Conservation (phyloP, 1,140 invertebrate genomes). For the Drosophila mayri region DNA sequence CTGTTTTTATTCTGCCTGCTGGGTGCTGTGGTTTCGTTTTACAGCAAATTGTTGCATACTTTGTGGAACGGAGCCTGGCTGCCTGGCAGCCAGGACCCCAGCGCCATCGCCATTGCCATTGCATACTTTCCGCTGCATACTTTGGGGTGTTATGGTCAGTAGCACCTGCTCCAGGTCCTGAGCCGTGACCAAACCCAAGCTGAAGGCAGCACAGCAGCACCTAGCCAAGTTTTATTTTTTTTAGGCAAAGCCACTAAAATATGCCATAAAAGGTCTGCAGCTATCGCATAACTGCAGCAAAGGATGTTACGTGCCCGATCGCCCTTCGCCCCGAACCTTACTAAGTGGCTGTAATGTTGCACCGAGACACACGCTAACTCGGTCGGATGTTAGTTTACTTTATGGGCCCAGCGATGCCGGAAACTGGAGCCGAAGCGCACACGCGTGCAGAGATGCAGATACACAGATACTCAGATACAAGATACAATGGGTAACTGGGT, state of each 20-base stretch:
- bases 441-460: constrained; percentile 21
- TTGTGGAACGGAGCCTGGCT: constrained; percentile 29
- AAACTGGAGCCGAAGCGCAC: constrained; percentile 57
- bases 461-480: constrained; percentile 25
- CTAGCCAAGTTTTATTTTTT: constrained; percentile 49
- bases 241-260: constrained; percentile 73
- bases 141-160: constrained; percentile 59
- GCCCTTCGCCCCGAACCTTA: constrained; percentile 22
- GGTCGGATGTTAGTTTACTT: constrained; percentile 68
- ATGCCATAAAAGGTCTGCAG: constrained; percentile 73
- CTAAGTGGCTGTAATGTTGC: constrained; percentile 72
- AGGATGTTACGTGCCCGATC: constrained; percentile 30
- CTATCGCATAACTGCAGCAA: constrained; percentile 76
- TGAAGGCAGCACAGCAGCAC: constrained; percentile 34
- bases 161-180: constrained; percentile 27
- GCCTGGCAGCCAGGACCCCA: background rate
- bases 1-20: constrained; percentile 29
- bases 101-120: constrained; percentile 18
- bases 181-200: constrained; percentile 12
- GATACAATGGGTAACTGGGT: constrained; percentile 57
- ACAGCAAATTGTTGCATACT: constrained; percentile 74
- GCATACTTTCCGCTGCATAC: constrained; percentile 40
- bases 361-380: constrained; percentile 60
- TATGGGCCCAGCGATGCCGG: constrained; percentile 53
- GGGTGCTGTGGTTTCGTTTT: constrained; percentile 68